These are phyloP conservation scores for Trichogramma evanescens DNA, from an alignment of 2,888 invertebrate genomes.

Conservation along the genomic window DNA sequence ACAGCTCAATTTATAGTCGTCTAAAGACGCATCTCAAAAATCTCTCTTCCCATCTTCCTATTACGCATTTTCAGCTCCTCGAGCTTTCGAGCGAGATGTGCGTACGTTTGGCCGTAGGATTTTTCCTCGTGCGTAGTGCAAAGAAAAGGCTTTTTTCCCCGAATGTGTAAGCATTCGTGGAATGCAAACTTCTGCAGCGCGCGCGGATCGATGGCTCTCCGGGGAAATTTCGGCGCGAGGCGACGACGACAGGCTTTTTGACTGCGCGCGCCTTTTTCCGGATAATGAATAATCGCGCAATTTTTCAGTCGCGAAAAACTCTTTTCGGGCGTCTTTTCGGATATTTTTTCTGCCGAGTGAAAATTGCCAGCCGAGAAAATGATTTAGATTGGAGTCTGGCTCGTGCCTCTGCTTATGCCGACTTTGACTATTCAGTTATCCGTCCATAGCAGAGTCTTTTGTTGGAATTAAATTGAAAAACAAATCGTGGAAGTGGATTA, in stretches of 20 bases:
- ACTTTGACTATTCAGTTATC: too few species aligned
- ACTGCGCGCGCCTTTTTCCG: slow-evolving; percentile 10
- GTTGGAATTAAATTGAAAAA: too few species aligned
- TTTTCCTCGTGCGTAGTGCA: not conserved
- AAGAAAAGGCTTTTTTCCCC: not conserved
- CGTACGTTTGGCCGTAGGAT: not conserved
- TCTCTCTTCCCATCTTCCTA: not conserved
- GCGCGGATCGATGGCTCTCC: slow-evolving; percentile 24
- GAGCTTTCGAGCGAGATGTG: not conserved
- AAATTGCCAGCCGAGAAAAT: too few species aligned
- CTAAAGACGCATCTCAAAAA: not conserved
- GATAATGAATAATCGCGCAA: slow-evolving; percentile 24
- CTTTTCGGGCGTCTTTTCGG: not conserved
- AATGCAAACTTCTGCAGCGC: slow-evolving; percentile 8
- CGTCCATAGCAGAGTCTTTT: too few species aligned
- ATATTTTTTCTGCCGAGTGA: not conserved
- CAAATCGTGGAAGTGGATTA: too few species aligned
- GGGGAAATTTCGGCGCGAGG: slow-evolving; percentile 20
- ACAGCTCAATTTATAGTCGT: slow-evolving; percentile 10
- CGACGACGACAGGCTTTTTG: slow-evolving; percentile 7
- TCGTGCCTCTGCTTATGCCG: too few species aligned
- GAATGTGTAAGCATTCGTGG: not conserved
- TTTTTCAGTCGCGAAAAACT: slow-evolving; percentile 4
- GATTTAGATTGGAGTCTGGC: too few species aligned
- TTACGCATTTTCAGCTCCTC: slow-evolving; percentile 3